These are phyloP conservation scores for Drosophila watanabei DNA, from an alignment of 1,140 invertebrate genomes.

Conservation along the genomic window DNA sequence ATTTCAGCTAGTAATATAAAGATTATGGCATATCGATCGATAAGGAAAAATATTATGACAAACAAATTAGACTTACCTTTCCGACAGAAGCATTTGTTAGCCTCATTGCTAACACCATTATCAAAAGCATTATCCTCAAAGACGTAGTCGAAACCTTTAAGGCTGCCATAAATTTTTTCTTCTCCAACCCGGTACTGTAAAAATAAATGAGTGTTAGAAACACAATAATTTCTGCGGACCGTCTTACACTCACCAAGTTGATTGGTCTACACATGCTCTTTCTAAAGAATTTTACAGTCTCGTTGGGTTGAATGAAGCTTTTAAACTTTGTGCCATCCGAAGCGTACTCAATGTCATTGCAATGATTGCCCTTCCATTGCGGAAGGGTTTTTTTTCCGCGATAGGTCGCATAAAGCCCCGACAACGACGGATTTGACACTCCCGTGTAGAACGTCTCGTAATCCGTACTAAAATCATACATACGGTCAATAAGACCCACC, in stretches of 20 bases:
- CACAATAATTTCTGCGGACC: constrained; percentile 21
- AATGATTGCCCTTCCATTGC: constrained; percentile 90
- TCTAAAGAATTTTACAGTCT: constrained; percentile 91
- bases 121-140: constrained; percentile 92
- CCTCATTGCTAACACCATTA: constrained; percentile 89
- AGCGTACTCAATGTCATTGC: constrained; percentile 91
- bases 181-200: constrained; percentile 88
- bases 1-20: too few relatives aligned
- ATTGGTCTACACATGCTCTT: constrained; percentile 93
- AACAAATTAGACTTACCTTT: constrained; percentile 81
- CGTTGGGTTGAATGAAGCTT: constrained; percentile 89
- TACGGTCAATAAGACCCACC: constrained; percentile 93
- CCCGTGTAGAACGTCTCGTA: constrained; percentile 93
- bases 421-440: constrained; percentile 87
- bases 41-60: background rate
- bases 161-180: constrained; percentile 86
- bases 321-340: constrained; percentile 95
- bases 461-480: constrained; percentile 94
- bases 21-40: too few relatives aligned
- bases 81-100: constrained; percentile 93
- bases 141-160: constrained; percentile 89
- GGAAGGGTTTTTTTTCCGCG: constrained; percentile 90
- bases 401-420: constrained; percentile 92
- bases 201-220: constrained; percentile 1
- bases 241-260: constrained; percentile 87